phyloP scores from a whole-genome alignment of 1,140 invertebrate species.

The Maconellicoccus hirsutus region DNA sequence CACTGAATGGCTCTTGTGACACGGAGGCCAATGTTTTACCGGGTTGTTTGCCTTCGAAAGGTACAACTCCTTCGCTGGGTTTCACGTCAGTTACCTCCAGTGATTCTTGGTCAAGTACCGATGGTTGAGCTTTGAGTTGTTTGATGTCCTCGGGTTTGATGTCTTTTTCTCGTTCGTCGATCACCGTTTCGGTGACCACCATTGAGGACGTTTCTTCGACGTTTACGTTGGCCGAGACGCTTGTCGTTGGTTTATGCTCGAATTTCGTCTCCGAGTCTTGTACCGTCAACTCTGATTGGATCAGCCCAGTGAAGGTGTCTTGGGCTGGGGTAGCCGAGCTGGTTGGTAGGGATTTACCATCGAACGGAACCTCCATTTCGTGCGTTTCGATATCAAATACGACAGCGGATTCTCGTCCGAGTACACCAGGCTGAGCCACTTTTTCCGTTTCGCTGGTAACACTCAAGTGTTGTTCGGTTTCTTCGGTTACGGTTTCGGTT shows the following conservation, averaged over 20 bases:
- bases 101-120: constrained; percentile 31
- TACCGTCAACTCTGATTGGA: not conserved
- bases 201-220: not conserved
- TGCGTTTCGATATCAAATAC: constrained; percentile 10
- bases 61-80: constrained; percentile 28
- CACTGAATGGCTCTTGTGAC: not conserved
- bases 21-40: constrained; percentile 31
- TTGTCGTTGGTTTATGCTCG: not conserved
- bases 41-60: constrained; percentile 31
- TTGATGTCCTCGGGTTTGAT: not conserved
- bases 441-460: not conserved
- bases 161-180: not conserved
- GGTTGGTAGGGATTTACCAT: not conserved
- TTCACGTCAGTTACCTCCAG: constrained; percentile 30
- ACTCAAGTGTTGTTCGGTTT: constrained; percentile 23
- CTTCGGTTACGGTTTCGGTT: constrained; percentile 28
- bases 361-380: not conserved
- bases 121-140: constrained; percentile 25
- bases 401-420: not conserved
- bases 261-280: constrained; percentile 10
- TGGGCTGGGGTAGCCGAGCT: not conserved
- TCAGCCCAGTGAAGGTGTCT: not conserved
- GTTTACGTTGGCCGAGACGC: not conserved
- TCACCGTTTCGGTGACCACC: not conserved
- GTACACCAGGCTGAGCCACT: not conserved